These are phyloP conservation scores for Spodoptera picta DNA, from an alignment of 2,888 invertebrate species.

Conservation along the genomic window DNA sequence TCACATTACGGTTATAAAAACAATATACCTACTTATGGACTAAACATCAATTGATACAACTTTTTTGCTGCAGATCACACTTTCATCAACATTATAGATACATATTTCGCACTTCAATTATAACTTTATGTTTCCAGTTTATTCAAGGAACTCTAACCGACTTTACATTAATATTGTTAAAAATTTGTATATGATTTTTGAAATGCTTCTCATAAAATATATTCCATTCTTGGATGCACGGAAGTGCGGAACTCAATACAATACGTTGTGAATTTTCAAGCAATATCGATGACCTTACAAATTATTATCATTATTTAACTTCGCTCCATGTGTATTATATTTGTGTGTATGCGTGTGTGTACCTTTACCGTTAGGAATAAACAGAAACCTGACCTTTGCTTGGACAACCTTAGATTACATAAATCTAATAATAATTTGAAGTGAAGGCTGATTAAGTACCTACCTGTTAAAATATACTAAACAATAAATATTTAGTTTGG, in stretches of 20 bases:
- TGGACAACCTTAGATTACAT: neutral
- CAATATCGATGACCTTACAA: conserved; percentile 38
- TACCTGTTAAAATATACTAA: too few species aligned
- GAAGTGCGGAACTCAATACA: conserved; percentile 36
- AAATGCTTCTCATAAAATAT: conserved; percentile 7
- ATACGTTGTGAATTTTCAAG: conserved; percentile 20
- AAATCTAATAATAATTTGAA: neutral
- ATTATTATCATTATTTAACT: conserved; percentile 36
- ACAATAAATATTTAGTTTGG: too few species aligned
- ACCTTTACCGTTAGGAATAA: conserved; percentile 16
- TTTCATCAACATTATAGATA: too few species aligned
- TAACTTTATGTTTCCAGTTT: too few species aligned
- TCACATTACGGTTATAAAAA: too few species aligned
- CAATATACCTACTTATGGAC: too few species aligned
- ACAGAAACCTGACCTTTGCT: conserved; percentile 13
- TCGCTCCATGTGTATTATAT: conserved; percentile 16
- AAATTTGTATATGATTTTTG: conserved; percentile 27
- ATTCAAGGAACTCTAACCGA: too few species aligned
- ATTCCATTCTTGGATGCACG: conserved; percentile 26
- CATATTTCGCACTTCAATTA: too few species aligned
- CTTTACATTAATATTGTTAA: neutral
- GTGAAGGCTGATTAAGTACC: too few species aligned
- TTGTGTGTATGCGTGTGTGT: conserved; percentile 26
- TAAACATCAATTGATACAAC: too few species aligned
- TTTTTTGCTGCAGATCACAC: too few species aligned